phyloP scores from a whole-genome alignment of 2,888 invertebrate genomes.

The Neoascia interrupta region DNA sequence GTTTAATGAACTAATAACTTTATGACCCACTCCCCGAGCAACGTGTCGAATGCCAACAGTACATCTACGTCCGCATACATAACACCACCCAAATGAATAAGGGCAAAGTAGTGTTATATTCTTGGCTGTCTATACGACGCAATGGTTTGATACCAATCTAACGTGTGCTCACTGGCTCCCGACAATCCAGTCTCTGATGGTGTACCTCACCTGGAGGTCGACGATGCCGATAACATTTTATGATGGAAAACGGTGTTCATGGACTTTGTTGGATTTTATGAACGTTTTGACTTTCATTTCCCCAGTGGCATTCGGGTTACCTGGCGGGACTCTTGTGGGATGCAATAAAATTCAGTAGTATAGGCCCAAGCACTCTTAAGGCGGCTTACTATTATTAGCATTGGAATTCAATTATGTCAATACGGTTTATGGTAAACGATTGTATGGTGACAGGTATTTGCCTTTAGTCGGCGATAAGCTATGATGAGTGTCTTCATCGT shows the following conservation, averaged over 20 bases:
- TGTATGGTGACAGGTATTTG: no score
- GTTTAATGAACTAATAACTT: slow-evolving; percentile 37
- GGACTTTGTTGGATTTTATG: slow-evolving; percentile 6
- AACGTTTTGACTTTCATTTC: slow-evolving; percentile 12
- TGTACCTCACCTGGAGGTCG: no score
- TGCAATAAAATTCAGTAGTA: slow-evolving; percentile 17
- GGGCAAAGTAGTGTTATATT: no score
- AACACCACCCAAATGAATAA: not conserved
- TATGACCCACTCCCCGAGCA: slow-evolving; percentile 16
- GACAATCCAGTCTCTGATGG: not conserved
- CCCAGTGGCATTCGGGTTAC: no score
- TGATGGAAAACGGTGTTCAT: slow-evolving; percentile 16
- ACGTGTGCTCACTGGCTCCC: not conserved
- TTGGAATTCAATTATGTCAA: no score
- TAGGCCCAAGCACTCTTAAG: not conserved
- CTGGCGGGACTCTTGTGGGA: not conserved
- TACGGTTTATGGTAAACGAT: no score
- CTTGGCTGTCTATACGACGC: not conserved
- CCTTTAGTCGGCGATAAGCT: no score
- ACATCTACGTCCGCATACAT: no score
- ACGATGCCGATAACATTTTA: slow-evolving; percentile 17
- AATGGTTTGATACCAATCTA: not conserved
- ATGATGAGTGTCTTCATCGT: no score
- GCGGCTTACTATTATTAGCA: no score
- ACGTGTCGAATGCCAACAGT: not conserved